Percentiles rank a stretch among this genome's conserved stretches.
Conservation (phyloP, 2,797 vertebrate species). For the Phrynocephalus forsythii region DNA sequence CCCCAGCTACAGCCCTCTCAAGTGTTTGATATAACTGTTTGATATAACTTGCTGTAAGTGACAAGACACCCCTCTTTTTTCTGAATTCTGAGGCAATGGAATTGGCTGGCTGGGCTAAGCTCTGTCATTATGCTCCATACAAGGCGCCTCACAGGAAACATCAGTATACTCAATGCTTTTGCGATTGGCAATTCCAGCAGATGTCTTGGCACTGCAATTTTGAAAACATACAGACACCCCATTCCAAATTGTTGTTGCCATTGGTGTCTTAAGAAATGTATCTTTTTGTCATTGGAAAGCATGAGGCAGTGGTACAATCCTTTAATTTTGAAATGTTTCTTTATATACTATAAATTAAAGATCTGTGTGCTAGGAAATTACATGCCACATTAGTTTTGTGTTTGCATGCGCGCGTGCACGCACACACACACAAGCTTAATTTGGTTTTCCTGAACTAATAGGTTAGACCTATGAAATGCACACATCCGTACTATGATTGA, state of each 20-base stretch:
- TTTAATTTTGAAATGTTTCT: not conserved
- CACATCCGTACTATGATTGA: not conserved
- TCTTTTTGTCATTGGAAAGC: slow-evolving; percentile 1
- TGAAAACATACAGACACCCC: no score
- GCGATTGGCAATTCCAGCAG: no score
- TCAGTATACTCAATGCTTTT: no score
- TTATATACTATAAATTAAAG: not conserved
- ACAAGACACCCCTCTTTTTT: not conserved
- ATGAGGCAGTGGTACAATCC: not conserved
- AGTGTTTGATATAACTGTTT: not conserved
- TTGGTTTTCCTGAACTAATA: not conserved
- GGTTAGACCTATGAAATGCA: not conserved
- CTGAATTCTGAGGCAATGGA: no score
- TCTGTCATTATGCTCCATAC: no score
- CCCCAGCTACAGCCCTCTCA: not conserved
- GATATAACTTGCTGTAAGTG: not conserved
- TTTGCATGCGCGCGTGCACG: not conserved
- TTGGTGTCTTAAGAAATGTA: not conserved
- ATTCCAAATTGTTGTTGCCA: no score
- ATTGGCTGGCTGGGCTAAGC: no score
- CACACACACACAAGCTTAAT: not conserved
- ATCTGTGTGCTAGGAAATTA: not conserved
- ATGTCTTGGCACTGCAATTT: no score
- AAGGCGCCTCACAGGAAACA: no score
- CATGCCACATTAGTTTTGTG: not conserved